Percentiles rank a stretch among this genome's conserved stretches.
Conservation (phyloP, 23 tunicate species). For the Botrylloides violaceus region DNA sequence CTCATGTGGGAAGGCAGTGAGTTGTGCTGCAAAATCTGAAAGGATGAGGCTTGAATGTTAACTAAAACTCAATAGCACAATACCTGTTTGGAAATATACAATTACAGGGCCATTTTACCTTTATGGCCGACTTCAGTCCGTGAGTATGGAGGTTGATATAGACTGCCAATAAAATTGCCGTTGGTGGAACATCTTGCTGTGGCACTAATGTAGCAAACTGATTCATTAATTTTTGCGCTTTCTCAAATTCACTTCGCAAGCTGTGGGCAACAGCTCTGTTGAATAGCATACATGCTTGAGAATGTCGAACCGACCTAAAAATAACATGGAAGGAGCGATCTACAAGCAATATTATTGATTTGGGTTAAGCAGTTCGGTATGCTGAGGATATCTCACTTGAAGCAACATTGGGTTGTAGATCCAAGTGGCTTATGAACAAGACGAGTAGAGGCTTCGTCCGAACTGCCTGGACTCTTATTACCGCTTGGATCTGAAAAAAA, state of each 20-base stretch:
- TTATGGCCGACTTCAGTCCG: slow-evolving; percentile 6
- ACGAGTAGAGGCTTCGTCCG: not conserved
- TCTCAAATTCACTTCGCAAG: slow-evolving; percentile 76
- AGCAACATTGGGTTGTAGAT: slow-evolving; percentile 9
- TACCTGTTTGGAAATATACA: too few species aligned
- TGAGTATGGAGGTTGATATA: slow-evolving; percentile 33
- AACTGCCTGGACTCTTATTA: not conserved
- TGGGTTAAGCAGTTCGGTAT: not conserved
- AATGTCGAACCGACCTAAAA: slow-evolving; percentile 21
- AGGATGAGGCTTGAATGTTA: not conserved
- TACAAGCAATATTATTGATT: not conserved
- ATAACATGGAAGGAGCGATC: not conserved
- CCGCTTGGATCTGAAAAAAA: not conserved
- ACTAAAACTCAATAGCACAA: not conserved
- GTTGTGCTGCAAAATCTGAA: slow-evolving; percentile 15
- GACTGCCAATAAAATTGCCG: slow-evolving; percentile 60
- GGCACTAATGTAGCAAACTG: slow-evolving; percentile 22
- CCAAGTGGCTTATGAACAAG: slow-evolving; percentile 11
- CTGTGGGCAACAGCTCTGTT: slow-evolving; percentile 72
- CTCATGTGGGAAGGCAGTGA: slow-evolving; percentile 8
- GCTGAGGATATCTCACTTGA: not conserved
- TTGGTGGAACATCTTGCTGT: slow-evolving; percentile 37
- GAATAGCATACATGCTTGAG: slow-evolving; percentile 60
- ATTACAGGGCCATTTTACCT: not conserved
- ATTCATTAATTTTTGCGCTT: slow-evolving; percentile 45